These are phyloP conservation scores for Gila robusta DNA, from an alignment of 2,797 vertebrate species.

Conservation along the genomic window DNA sequence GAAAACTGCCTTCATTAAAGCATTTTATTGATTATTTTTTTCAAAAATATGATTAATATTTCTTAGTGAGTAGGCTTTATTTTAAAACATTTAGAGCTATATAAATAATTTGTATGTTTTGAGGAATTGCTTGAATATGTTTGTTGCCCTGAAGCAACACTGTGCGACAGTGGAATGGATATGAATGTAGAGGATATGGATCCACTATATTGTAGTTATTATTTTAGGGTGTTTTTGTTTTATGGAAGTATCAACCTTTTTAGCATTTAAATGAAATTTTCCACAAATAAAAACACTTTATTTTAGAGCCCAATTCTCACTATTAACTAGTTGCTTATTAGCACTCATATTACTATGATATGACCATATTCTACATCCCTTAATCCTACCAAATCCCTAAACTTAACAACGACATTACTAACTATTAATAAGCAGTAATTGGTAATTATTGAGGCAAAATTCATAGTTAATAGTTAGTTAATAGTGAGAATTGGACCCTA, in stretches of 20 bases:
- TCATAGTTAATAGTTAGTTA: too few relatives aligned
- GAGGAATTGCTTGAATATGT: conserved; percentile 31
- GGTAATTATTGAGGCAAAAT: too few relatives aligned
- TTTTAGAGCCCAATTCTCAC: too few relatives aligned
- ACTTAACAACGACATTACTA: too few relatives aligned
- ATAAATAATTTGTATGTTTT: conserved; percentile 36
- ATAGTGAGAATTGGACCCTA: too few relatives aligned
- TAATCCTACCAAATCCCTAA: too few relatives aligned
- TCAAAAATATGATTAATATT: conserved; percentile 25
- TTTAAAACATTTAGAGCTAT: conserved; percentile 19
- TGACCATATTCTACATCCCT: too few relatives aligned
- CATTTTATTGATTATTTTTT: not conserved
- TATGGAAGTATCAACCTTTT: not conserved
- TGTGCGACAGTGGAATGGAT: conserved; percentile 1
- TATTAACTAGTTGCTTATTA: too few relatives aligned
- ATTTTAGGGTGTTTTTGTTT: not conserved
- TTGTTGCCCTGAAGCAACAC: conserved; percentile 10
- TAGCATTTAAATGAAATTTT: not conserved
- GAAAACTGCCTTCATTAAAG: not conserved
- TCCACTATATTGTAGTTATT: conserved; percentile 2
- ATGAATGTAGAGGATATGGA: not conserved
- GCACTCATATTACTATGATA: too few relatives aligned
- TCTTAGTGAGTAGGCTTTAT: conserved; percentile 1
- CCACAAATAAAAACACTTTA: too few relatives aligned
- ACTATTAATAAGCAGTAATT: too few relatives aligned